Evolutionary conservation across 2,797 vertebrate species (phyloP), one percentile per base, ranked within the genome.

Genomic region (Sebastes vulpes): DNA sequence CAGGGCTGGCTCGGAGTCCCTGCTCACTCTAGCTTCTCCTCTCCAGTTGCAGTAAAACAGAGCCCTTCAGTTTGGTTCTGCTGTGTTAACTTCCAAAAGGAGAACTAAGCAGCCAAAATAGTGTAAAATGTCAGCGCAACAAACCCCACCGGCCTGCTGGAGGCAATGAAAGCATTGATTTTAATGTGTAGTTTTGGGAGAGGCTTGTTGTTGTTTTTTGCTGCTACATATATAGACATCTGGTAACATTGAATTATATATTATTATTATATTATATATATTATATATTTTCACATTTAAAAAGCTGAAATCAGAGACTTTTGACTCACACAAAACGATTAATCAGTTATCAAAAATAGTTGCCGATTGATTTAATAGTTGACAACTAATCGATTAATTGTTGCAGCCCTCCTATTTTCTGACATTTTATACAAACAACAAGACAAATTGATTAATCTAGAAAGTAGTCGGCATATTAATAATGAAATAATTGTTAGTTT

Each of bases 81-180:
- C 64, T 29, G 20, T 28, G 54, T 60, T 71, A 21, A 46, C 66
- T 35, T 48, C 20, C 23, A 20, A 66, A 61, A 48, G 21, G 16
- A 67, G 16, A 66, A 21, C 26, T 23, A 3, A 77, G 56, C 6
- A 38, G 46, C 46, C 18, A 9, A 48, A 48, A 48, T n/a, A 26
- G 61, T 53, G 29, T 68, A 42, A 77, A 82, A 66, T 69, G 80
- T 77, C 64, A 53, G 16, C 23, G 18, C 31, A 16, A 4, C 31
- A 42, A 65, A 59, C 57, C 65, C 65, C 66, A 12, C 3, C 0
- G 79, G 25, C 12, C 32, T 8, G 28, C 67, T 56, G 67, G 16
- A 10, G 26, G 61, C 56, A 18, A 16, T 4, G 23, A n/a, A 56
- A 66, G n/a, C 75, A 52, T 20, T 10, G n/a, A 23, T 50, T 52